A percentile compares a stretch with the other conserved stretches of the same genome.
These are phyloP conservation scores for Listronotus bonariensis DNA, from an alignment of 1,140 invertebrate species.

Conservation along the genomic window DNA sequence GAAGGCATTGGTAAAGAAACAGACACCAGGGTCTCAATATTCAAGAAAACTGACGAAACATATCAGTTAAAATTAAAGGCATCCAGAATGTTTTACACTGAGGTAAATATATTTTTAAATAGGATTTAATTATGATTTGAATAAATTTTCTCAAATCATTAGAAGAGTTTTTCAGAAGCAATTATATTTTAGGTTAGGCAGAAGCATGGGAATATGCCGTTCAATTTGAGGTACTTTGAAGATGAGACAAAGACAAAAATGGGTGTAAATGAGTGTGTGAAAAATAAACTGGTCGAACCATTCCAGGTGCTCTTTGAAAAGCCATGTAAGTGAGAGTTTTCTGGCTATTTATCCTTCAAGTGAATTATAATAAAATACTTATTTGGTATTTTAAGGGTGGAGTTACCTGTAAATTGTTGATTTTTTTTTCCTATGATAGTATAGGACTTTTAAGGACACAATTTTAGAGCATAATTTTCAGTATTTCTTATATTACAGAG, in stretches of 20 bases:
- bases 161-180: background rate
- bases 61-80: conserved; percentile 97
- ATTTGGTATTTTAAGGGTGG: background rate
- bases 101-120: conserved; percentile 60
- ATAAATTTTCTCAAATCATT: no score
- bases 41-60: conserved; percentile 97
- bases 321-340: conserved; percentile 54
- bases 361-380: background rate
- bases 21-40: conserved; percentile 94
- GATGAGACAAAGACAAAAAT: conserved; percentile 97
- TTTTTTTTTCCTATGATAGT: no score
- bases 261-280: conserved; percentile 97
- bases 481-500: no score
- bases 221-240: conserved; percentile 88
- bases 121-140: no score
- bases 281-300: conserved; percentile 96
- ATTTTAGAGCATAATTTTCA: no score
- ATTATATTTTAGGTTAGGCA: conserved; percentile 63
- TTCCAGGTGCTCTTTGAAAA: conserved; percentile 85
- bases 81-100: conserved; percentile 92
- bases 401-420: background rate
- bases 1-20: conserved; percentile 86
- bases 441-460: no score
- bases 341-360: background rate
- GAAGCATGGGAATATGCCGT: conserved; percentile 94